Conservation (phyloP, 1,140 invertebrate species). For the Sitobion miscanthi region DNA sequence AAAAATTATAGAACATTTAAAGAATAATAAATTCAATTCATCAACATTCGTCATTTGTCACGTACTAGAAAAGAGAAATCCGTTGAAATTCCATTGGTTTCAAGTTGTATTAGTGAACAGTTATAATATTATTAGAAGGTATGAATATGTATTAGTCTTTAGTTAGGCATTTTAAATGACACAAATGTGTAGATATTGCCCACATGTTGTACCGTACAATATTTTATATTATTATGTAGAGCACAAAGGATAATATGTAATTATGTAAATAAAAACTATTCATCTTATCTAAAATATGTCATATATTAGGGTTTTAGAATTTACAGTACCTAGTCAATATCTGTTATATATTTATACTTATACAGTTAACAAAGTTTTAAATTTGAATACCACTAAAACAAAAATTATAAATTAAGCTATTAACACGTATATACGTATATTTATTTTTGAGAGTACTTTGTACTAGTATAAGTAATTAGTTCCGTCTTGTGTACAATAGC, state of each 20-base stretch:
- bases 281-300: background rate
- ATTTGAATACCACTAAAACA: background rate
- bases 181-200: background rate
- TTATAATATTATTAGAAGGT: background rate
- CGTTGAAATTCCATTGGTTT: background rate
- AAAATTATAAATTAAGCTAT: background rate
- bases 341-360: background rate
- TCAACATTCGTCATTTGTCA: background rate
- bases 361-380: background rate
- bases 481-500: background rate
- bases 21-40: background rate
- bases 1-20: background rate
- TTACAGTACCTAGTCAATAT: background rate
- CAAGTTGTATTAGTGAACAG: background rate
- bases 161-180: constrained; percentile 25
- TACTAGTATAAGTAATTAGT: background rate
- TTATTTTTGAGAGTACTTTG: background rate
- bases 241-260: background rate
- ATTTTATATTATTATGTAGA: background rate
- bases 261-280: background rate
- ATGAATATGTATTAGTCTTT: background rate
- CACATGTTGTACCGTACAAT: background rate
- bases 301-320: background rate
- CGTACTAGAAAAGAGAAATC: background rate
- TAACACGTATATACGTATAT: background rate